A percentile compares a stretch with the other conserved stretches of the same genome.
Conservation (phyloP, 2,888 invertebrate species). For the Trissoscelio sp. region DNA sequence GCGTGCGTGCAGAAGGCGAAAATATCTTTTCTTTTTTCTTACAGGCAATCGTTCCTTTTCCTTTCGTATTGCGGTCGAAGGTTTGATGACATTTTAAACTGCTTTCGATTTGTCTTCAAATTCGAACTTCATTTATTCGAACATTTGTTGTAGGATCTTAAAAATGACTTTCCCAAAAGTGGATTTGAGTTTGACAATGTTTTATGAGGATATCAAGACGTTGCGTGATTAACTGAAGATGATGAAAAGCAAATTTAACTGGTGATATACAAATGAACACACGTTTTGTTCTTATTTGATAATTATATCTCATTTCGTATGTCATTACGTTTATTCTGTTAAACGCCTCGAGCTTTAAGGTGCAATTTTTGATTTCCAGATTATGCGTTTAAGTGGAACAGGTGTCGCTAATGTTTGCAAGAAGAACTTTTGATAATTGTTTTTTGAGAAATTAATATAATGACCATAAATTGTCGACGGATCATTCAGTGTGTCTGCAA, state of each 20-base stretch:
- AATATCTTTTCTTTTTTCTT: constrained; percentile 53
- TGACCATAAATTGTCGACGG: too few relatives aligned
- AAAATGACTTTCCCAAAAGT: too few relatives aligned
- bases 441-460: constrained; percentile 31
- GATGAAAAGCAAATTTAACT: constrained; percentile 23
- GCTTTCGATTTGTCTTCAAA: background rate
- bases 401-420: constrained; percentile 36
- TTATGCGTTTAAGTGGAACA: constrained; percentile 55
- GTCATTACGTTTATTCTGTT: constrained; percentile 50
- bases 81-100: constrained; percentile 49
- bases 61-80: constrained; percentile 18
- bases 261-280: constrained; percentile 23
- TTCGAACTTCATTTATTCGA: background rate
- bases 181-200: too few relatives aligned
- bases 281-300: constrained; percentile 20
- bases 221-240: too few relatives aligned
- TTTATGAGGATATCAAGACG: too few relatives aligned
- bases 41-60: constrained; percentile 30
- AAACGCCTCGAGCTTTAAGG: constrained; percentile 58
- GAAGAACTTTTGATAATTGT: constrained; percentile 31
- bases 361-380: constrained; percentile 44
- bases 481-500: too few relatives aligned
- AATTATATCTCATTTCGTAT: constrained; percentile 46
- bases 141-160: too few relatives aligned
- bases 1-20: constrained; percentile 68